These are phyloP conservation scores for Aplysia californica DNA, from an alignment of 1,140 invertebrate genomes.

Conservation along the genomic window DNA sequence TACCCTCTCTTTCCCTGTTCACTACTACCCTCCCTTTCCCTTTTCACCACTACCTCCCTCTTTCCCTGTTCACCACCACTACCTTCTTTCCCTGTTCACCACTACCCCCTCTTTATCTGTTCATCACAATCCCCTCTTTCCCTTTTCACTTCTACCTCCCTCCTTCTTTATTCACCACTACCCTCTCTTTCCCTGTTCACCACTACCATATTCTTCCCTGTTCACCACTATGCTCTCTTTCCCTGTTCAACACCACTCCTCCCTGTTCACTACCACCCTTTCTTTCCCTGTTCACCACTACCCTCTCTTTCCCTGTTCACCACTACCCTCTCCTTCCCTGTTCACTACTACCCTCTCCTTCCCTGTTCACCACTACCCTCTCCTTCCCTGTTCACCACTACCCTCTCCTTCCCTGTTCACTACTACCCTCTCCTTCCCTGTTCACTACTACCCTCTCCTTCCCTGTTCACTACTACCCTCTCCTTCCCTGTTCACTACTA, in stretches of 20 bases:
- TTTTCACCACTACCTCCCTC: background rate
- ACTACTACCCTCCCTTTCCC: background rate
- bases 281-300: background rate
- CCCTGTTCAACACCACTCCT: background rate
- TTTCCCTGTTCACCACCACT: background rate
- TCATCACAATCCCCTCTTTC: background rate
- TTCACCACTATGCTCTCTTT: background rate
- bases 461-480: no score
- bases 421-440: no score
- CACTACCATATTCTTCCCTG: background rate
- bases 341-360: no score
- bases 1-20: background rate
- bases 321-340: no score
- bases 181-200: background rate
- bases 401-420: no score
- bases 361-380: no score
- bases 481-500: no score
- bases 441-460: no score
- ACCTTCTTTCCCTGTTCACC: background rate
- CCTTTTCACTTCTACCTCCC: background rate
- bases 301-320: no score
- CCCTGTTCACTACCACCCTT: background rate
- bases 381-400: no score
- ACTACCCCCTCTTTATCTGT: background rate
- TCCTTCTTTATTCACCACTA: background rate